phyloP scores from a whole-genome alignment of 2,888 invertebrate genomes.

The Cyclophora albipunctata region DNA sequence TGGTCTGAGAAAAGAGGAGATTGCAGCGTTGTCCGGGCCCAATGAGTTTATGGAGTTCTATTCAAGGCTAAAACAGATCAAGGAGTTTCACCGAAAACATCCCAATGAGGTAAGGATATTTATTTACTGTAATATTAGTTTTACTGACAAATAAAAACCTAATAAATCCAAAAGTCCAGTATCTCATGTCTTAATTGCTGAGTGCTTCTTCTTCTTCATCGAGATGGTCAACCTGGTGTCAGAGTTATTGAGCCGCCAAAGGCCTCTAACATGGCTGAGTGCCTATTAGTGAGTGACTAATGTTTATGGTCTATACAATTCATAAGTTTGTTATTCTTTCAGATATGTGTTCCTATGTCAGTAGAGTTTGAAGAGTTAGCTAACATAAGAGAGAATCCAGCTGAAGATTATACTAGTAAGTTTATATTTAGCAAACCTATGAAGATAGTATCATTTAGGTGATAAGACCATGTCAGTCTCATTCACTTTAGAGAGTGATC shows the following conservation, averaged over 20 bases:
- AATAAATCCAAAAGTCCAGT: too few relatives aligned
- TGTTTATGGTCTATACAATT: too few relatives aligned
- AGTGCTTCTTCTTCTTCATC: not conserved
- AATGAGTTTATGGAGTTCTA: constrained; percentile 99
- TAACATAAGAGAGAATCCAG: constrained; percentile 91
- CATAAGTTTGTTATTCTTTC: not conserved
- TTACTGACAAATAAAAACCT: too few relatives aligned
- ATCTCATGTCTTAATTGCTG: too few relatives aligned
- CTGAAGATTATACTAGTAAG: constrained; percentile 85
- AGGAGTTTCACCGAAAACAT: constrained; percentile 97
- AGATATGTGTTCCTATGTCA: constrained; percentile 96
- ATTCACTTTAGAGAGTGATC: too few relatives aligned
- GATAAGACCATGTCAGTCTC: not conserved
- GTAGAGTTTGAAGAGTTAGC: constrained; percentile 97
- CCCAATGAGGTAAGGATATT: constrained; percentile 86
- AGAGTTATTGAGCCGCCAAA: too few relatives aligned
- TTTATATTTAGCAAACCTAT: constrained; percentile 9
- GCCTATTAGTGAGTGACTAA: too few relatives aligned
- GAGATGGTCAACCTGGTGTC: too few relatives aligned
- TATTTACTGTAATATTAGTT: not conserved
- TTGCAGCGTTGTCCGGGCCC: constrained; percentile 94
- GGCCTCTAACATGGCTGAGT: too few relatives aligned
- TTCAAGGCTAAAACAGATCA: constrained; percentile 92
- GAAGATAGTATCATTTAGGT: not conserved
- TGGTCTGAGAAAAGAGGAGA: constrained; percentile 95